phyloP scores from a whole-genome alignment of 2,113 vertebrate genomes.

The Stictonetta naevosa region DNA sequence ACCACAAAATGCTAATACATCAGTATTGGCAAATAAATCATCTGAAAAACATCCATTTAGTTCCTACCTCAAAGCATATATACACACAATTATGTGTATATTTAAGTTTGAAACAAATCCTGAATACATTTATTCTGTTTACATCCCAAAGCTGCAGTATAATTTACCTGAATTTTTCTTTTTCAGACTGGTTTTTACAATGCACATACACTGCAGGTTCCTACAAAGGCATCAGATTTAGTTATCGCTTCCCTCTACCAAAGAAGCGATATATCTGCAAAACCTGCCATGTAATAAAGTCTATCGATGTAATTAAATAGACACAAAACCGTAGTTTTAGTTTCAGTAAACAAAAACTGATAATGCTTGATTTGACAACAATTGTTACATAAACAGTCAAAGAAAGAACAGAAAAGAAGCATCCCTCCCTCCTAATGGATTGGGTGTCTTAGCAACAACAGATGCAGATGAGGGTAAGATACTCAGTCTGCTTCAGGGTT shows the following conservation, averaged over 20 bases:
- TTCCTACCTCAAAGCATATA: not conserved
- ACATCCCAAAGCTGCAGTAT: not conserved
- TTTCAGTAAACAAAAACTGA: not conserved
- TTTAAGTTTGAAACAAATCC: not conserved
- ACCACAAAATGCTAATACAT: not conserved
- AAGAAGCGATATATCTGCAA: not conserved
- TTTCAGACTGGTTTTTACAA: not conserved
- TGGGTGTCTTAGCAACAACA: not conserved
- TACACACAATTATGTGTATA: accelerated
- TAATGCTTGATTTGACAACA: not conserved
- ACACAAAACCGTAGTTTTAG: not conserved
- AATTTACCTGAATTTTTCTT: not conserved
- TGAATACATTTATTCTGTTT: not conserved
- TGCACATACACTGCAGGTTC: not conserved
- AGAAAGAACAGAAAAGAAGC: not conserved
- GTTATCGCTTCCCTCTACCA: not conserved
- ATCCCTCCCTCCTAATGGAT: accelerated
- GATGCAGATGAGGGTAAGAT: not conserved
- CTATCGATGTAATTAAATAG: not conserved
- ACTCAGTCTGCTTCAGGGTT: not conserved
- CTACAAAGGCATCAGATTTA: not conserved
- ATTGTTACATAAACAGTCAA: not conserved
- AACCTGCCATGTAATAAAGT: not conserved
- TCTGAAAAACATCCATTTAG: not conserved
- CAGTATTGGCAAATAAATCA: not conserved